phyloP scores from a whole-genome alignment of 1,140 invertebrate genomes.

The Zaprionus taronus region DNA sequence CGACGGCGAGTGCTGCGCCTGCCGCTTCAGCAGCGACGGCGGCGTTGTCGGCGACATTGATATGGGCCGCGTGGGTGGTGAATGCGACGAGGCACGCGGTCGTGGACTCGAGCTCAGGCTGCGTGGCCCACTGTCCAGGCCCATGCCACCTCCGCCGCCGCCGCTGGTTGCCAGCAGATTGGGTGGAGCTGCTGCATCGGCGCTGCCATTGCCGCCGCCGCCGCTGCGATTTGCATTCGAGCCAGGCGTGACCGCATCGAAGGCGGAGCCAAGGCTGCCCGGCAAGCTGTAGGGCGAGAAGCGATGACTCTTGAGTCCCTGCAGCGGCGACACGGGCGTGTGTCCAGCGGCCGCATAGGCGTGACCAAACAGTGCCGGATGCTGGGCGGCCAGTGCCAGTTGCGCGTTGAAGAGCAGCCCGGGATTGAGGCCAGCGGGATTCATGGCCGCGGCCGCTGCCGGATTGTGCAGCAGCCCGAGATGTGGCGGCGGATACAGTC shows the following conservation, averaged over 20 bases:
- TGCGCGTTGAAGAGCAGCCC: constrained; percentile 93
- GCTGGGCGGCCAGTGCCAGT: constrained; percentile 92
- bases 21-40: constrained; percentile 77
- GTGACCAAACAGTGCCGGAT: constrained; percentile 90
- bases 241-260: constrained; percentile 93
- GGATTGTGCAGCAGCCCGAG: constrained; percentile 86
- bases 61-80: constrained; percentile 85
- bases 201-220: constrained; percentile 40
- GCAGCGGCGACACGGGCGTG: constrained; percentile 86
- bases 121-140: constrained; percentile 84
- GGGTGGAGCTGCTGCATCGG: constrained; percentile 42
- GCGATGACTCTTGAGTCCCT: constrained; percentile 86
- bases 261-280: constrained; percentile 89
- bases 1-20: constrained; percentile 85
- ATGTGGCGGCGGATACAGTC: constrained; percentile 92
- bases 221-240: constrained; percentile 83
- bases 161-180: constrained; percentile 30
- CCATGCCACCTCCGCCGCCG: constrained; percentile 27
- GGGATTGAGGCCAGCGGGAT: constrained; percentile 88
- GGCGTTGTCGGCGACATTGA: constrained; percentile 86
- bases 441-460: constrained; percentile 86
- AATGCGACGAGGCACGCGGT: constrained; percentile 86
- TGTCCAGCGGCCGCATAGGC: constrained; percentile 87
- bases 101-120: constrained; percentile 89
- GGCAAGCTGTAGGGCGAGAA: constrained; percentile 94